These are phyloP conservation scores for Sinonovacula constricta DNA, from an alignment of 1,140 invertebrate species.

Conservation along the genomic window DNA sequence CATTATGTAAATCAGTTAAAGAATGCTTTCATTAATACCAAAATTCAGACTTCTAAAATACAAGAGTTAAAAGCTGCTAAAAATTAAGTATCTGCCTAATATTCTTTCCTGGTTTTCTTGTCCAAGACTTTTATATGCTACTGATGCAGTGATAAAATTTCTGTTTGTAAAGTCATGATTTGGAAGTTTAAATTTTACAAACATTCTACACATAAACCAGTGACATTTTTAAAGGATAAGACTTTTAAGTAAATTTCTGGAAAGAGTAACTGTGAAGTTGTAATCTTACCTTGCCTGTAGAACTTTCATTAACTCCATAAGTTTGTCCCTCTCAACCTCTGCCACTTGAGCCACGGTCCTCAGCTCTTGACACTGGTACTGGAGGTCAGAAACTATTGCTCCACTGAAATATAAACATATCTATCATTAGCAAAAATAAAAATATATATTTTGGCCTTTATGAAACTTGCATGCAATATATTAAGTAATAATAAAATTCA, in stretches of 20 bases:
- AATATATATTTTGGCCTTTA: neutral
- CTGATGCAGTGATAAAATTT: no score
- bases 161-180: no score
- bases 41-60: no score
- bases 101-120: no score
- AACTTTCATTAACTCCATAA: slow-evolving; percentile 74
- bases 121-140: no score
- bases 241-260: neutral
- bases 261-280: neutral
- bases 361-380: slow-evolving; percentile 73
- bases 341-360: slow-evolving; percentile 67
- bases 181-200: no score
- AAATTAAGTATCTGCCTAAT: no score
- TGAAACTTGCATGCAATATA: neutral
- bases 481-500: neutral
- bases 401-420: slow-evolving; percentile 47
- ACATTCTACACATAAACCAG: neutral
- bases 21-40: no score
- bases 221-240: neutral
- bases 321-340: slow-evolving; percentile 74
- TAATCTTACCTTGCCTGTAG: slow-evolving; percentile 73
- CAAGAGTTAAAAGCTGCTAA: no score
- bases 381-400: slow-evolving; percentile 62
- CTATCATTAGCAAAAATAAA: slow-evolving; percentile 22
- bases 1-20: no score